These are phyloP conservation scores for Rhinogobius similis DNA, from an alignment of 2,113 vertebrate genomes.

Conservation along the genomic window DNA sequence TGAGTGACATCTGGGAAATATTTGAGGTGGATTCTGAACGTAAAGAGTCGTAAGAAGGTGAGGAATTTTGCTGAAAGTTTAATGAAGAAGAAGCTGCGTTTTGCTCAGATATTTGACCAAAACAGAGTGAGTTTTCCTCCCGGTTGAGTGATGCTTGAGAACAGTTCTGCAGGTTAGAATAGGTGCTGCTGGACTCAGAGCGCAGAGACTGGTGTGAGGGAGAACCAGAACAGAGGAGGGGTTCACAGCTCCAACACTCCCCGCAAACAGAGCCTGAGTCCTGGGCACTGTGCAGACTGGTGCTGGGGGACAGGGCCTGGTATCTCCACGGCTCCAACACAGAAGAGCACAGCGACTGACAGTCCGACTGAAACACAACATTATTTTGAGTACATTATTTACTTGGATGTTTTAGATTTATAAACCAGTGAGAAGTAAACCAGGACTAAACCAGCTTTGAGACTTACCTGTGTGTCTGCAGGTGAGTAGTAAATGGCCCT, in stretches of 20 bases:
- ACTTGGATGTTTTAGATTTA: no score
- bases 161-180: no score
- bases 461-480: slow-evolving; percentile 55
- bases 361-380: not conserved
- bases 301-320: slow-evolving; percentile 23
- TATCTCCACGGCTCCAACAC: slow-evolving; percentile 42
- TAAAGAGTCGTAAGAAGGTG: not conserved
- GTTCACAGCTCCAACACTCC: slow-evolving; percentile 22
- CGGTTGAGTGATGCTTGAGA: no score
- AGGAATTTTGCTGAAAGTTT: not conserved
- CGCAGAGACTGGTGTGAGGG: not conserved
- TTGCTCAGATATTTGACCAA: not conserved
- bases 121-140: not conserved
- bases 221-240: slow-evolving; percentile 66
- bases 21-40: not conserved
- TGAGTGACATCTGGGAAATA: no score
- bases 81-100: not conserved
- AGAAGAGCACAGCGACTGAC: not conserved
- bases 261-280: not conserved
- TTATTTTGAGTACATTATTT: no score
- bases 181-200: slow-evolving; percentile 12
- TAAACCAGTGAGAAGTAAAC: not conserved
- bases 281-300: not conserved
- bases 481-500: slow-evolving; percentile 67
- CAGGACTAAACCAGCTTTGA: not conserved